phyloP scores from a whole-genome alignment of 2,888 invertebrate genomes.

The Caenorhabditis sp. region DNA sequence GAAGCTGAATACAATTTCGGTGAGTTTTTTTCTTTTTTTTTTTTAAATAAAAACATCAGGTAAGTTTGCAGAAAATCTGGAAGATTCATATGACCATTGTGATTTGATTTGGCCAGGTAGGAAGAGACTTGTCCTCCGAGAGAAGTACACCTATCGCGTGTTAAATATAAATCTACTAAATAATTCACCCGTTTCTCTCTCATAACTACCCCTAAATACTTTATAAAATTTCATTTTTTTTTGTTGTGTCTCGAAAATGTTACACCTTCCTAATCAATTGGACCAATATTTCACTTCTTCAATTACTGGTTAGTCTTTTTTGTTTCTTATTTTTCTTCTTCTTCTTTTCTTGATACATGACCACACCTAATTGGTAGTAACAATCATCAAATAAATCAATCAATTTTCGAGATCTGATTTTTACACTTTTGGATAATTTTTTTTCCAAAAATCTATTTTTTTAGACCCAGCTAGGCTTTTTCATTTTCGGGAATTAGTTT shows the following conservation, averaged over 20 bases:
- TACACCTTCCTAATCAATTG: constrained; percentile 18
- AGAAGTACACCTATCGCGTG: background rate
- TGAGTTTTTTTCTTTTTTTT: constrained; percentile 15
- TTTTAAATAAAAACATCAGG: background rate
- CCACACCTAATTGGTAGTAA: background rate
- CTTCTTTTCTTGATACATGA: constrained; percentile 3
- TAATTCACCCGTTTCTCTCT: background rate
- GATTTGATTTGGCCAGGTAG: constrained; percentile 1
- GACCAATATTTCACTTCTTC: constrained; percentile 27
- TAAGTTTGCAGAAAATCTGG: background rate
- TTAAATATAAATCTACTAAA: constrained; percentile 1
- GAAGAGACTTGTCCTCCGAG: constrained; percentile 3
- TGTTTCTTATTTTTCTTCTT: background rate
- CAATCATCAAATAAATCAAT: constrained; percentile 21
- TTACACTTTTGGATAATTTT: too few species aligned
- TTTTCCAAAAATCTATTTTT: too few species aligned
- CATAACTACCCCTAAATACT: background rate
- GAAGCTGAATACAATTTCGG: constrained; percentile 41
- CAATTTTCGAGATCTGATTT: constrained; percentile 11
- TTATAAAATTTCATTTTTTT: constrained; percentile 12
- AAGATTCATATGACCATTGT: constrained; percentile 3
- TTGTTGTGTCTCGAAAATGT: constrained; percentile 5
- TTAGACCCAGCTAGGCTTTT: too few species aligned
- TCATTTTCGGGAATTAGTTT: too few species aligned
- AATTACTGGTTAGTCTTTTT: constrained; percentile 18